Evolutionary conservation across 2,888 invertebrate genomes (phyloP).

Genomic region (Aphodius sticticus): DNA sequence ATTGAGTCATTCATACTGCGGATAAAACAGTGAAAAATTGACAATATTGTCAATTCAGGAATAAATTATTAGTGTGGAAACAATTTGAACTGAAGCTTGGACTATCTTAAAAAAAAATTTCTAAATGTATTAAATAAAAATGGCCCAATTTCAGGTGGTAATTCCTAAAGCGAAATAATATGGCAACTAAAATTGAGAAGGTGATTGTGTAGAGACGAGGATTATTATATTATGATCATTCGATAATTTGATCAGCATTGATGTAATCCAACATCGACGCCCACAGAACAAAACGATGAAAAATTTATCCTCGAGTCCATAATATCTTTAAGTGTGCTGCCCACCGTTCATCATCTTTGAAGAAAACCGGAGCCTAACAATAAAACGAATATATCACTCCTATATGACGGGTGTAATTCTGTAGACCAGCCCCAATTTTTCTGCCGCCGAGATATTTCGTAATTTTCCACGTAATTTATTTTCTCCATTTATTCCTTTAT

Average conservation of each 20-base stretch:
- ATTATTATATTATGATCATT: not conserved
- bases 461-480: constrained; percentile 22
- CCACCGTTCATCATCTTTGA: not conserved
- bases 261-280: not conserved
- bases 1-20: too few species aligned
- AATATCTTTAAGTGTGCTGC: constrained; percentile 4
- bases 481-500: constrained; percentile 23
- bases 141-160: too few species aligned
- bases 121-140: too few species aligned
- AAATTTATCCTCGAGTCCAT: not conserved
- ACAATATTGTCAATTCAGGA: too few species aligned
- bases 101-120: too few species aligned
- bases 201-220: not conserved
- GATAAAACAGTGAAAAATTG: too few species aligned
- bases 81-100: too few species aligned
- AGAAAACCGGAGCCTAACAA: not conserved
- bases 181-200: too few species aligned
- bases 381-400: not conserved
- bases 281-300: not conserved
- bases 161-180: too few species aligned
- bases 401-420: constrained; percentile 18
- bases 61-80: too few species aligned
- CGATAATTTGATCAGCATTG: not conserved
- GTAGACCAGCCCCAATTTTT: constrained; percentile 19
- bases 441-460: constrained; percentile 9